These are phyloP conservation scores for Drosophila navojoa DNA, from an alignment of 1,140 invertebrate genomes.

Conservation along the genomic window DNA sequence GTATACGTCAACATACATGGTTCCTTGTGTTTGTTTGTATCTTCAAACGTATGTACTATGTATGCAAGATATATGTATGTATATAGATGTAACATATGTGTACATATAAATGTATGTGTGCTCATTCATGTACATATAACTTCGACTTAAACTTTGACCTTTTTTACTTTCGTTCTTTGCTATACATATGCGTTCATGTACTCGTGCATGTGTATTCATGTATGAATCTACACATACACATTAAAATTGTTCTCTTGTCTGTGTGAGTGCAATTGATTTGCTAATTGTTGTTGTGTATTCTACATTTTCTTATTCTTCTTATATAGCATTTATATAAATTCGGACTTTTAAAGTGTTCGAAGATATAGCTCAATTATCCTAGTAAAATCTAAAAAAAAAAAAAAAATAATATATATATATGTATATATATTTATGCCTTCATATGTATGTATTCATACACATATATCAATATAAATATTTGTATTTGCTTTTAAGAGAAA, in stretches of 20 bases:
- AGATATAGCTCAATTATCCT: constrained; percentile 74
- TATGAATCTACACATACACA: constrained; percentile 31
- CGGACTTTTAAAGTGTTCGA: constrained; percentile 77
- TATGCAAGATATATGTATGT: neutral
- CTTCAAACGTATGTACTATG: neutral
- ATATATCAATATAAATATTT: constrained; percentile 1
- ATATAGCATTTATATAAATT: constrained; percentile 56
- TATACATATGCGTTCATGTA: constrained; percentile 40
- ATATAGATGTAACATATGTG: neutral
- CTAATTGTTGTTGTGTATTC: constrained; percentile 42
- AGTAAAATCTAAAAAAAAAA: constrained; percentile 75
- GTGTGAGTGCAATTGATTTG: constrained; percentile 52
- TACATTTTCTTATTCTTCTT: constrained; percentile 23
- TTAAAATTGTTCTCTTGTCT: constrained; percentile 37
- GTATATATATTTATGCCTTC: constrained; percentile 14
- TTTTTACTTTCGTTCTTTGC: constrained; percentile 4
- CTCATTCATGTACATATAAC: neutral
- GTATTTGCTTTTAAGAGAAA: constrained; percentile 24
- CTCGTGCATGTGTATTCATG: neutral
- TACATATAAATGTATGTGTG: neutral
- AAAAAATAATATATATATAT: constrained; percentile 25
- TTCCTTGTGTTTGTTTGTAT: constrained; percentile 22
- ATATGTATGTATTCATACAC: constrained; percentile 32
- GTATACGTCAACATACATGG: constrained; percentile 55
- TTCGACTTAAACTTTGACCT: constrained; percentile 23